Evolutionary conservation across 2,888 invertebrate genomes (phyloP), one percentile per base, ranked within the genome.

Genomic region (Cerceris ruficornis): DNA sequence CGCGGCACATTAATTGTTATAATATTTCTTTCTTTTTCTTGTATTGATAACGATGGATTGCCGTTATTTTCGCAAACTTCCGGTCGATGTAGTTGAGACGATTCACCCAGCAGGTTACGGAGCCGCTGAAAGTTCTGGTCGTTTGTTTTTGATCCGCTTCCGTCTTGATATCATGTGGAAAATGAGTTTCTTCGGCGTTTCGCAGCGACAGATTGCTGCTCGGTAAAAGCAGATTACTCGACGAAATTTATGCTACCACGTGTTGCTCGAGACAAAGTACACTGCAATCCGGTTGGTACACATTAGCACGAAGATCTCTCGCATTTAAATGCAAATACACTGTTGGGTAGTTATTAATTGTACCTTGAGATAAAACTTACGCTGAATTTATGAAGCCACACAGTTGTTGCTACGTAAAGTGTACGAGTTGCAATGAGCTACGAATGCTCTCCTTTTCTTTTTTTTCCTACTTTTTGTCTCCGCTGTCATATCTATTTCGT

Each of bases 161-260:
- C n/a, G 13, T 42, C 17, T 62, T 11, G 52, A 62, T 50, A 28
- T 50, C 41, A 6, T 7, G 52, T 52, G 62, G 14, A 61, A 59
- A 71, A 41, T 17, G 65, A 70, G 59, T 66, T 57, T 69, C 52
- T 64, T 64, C 46, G 55, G 59, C 28, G 60, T 17, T 61, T 14
- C 13, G 43, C 6, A 54, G 46, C 13, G 65, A 72, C 75, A 72
- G 61, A 72, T 72, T 61, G 67, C 57, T 28, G 59, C 66, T 46
- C 42, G 28, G 57, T 50, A 50, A 54, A 13, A 66, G 57, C 71
- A 69, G 74, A 72, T 69, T 67, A 75, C 69, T 41, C 72, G 59
- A 57, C 49, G 75, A 76, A 76, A 84, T 83, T 83, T 83, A 78
- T 83, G 71, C 73, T 42, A 67, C 43, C 73, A 65, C 79, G 64